Evolutionary conservation across 2,888 invertebrate genomes (phyloP).

Genomic region (Volucella bombylans): DNA sequence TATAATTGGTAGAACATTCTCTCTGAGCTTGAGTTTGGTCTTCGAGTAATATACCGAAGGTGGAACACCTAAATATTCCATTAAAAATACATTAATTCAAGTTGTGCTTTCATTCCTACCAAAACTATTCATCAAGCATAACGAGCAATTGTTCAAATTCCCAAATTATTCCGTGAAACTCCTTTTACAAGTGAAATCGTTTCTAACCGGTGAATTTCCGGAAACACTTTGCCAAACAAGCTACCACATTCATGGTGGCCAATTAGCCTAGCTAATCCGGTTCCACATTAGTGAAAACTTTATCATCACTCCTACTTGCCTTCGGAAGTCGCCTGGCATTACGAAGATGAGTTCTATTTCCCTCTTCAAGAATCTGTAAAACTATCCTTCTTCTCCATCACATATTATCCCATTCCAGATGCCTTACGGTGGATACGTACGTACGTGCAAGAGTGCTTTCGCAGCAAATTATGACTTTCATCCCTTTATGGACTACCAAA

Average conservation of each 20-base stretch:
- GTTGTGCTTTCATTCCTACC: too few species aligned
- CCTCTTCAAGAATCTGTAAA: conserved; percentile 35
- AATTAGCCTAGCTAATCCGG: conserved; percentile 69
- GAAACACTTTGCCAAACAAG: conserved; percentile 61
- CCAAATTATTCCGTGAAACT: background rate
- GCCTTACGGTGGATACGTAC: background rate
- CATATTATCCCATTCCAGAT: background rate
- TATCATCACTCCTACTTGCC: conserved; percentile 41
- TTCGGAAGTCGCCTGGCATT: conserved; percentile 64
- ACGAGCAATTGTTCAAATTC: background rate
- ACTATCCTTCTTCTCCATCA: background rate
- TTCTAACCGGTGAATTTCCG: conserved; percentile 37
- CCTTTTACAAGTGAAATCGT: background rate
- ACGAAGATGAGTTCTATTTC: conserved; percentile 56
- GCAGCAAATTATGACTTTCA: conserved; percentile 67
- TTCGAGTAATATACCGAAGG: too few species aligned
- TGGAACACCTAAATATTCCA: too few species aligned
- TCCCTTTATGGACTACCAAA: conserved; percentile 44
- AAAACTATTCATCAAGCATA: background rate
- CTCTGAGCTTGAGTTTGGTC: too few species aligned
- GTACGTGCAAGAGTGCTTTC: conserved; percentile 52
- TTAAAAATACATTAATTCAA: too few species aligned
- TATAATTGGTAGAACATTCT: too few species aligned
- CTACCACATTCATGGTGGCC: conserved; percentile 54
- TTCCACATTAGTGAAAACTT: conserved; percentile 66